Conservation (phyloP, 2,113 vertebrate species). For the Apteryx owenii region DNA sequence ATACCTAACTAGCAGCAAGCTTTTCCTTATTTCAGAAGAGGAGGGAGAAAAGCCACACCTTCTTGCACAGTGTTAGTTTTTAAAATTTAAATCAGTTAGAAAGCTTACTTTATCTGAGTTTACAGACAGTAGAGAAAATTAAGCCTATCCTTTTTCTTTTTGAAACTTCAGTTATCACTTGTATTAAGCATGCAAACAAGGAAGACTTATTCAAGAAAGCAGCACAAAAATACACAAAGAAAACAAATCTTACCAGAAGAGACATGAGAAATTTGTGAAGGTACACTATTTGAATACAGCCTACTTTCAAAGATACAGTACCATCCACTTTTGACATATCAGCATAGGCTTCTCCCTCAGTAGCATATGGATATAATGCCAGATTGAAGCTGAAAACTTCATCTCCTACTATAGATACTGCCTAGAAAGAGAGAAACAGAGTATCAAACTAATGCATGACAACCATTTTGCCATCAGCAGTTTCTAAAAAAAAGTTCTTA, state of each 20-base stretch:
- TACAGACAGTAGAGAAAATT: background rate
- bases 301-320: conserved; percentile 86
- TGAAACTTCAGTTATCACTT: background rate
- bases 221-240: background rate
- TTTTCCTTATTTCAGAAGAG: too few species aligned
- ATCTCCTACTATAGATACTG: conserved; percentile 92
- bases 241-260: conserved; percentile 84
- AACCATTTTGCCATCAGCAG: background rate
- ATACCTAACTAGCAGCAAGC: too few species aligned
- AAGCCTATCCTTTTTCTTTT: background rate
- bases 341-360: conserved; percentile 86
- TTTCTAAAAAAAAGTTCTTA: background rate
- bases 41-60: background rate
- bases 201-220: background rate
- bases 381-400: conserved; percentile 96
- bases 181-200: background rate
- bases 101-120: background rate
- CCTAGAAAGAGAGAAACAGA: conserved; percentile 76
- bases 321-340: conserved; percentile 92
- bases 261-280: conserved; percentile 93
- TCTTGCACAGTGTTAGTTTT: background rate
- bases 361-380: conserved; percentile 86
- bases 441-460: background rate
- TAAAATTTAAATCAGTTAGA: background rate
- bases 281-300: conserved; percentile 95